phyloP scores from a whole-genome alignment of 2,113 vertebrate genomes.

The Oceanites oceanicus region DNA sequence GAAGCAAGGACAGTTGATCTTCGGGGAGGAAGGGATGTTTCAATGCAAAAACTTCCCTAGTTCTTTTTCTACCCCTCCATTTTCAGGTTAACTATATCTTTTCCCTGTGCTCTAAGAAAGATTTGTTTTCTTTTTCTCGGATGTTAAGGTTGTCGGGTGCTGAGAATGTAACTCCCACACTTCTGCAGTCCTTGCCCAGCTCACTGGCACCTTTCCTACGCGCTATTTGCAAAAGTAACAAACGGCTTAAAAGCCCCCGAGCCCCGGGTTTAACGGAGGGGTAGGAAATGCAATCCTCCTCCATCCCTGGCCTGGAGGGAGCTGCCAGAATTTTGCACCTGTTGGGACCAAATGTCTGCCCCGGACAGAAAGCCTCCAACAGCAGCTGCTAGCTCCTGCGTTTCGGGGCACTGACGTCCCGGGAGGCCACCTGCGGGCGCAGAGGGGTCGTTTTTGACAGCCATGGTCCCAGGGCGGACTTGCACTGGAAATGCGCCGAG shows the following conservation, averaged over 20 bases:
- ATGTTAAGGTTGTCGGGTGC: neutral
- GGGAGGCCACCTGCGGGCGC: fast-evolving
- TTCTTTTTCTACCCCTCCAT: neutral
- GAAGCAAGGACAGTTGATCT: neutral
- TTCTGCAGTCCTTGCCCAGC: neutral
- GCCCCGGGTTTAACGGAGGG: fast-evolving
- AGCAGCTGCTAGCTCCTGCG: neutral
- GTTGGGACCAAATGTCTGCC: neutral
- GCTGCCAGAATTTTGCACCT: neutral
- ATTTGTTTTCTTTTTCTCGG: neutral
- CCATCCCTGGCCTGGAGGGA: neutral
- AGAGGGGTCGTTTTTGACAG: neutral
- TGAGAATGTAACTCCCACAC: neutral
- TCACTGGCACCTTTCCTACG: neutral
- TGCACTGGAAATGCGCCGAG: neutral
- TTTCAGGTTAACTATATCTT: neutral
- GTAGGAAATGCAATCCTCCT: neutral
- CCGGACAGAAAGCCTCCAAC: neutral
- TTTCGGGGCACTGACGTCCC: neutral
- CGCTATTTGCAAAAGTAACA: neutral
- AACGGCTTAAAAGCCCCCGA: fast-evolving
- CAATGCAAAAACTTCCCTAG: neutral
- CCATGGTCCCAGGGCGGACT: fast-evolving
- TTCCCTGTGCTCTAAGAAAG: neutral
- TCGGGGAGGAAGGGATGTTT: neutral